Evolutionary conservation across 2,888 invertebrate genomes (phyloP).

Genomic region (Blera fallax): DNA sequence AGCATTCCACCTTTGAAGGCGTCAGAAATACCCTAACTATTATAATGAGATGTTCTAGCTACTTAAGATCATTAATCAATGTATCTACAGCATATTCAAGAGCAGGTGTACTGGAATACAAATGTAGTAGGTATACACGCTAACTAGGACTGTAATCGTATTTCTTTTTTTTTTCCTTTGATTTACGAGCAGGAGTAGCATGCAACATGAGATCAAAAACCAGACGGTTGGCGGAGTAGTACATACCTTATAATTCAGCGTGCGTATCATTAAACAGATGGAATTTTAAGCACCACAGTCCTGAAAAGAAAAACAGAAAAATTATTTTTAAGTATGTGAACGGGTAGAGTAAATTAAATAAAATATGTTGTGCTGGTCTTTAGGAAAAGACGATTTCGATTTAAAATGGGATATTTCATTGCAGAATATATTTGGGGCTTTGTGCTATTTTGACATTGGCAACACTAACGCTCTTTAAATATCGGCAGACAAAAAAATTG

Average conservation of each 20-base stretch:
- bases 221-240: neutral
- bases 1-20: neutral
- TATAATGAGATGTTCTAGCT: neutral
- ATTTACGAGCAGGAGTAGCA: constrained; percentile 35
- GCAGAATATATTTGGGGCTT: no score
- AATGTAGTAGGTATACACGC: neutral
- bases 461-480: no score
- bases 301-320: constrained; percentile 35
- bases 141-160: neutral
- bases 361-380: no score
- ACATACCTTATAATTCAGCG: constrained; percentile 40
- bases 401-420: no score
- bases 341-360: neutral
- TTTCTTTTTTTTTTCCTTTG: neutral
- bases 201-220: neutral
- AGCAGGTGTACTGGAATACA: neutral
- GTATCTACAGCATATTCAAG: neutral
- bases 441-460: no score
- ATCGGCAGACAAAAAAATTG: no score
- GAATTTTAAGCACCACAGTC: neutral
- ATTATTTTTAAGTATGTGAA: neutral
- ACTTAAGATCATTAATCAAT: constrained; percentile 28
- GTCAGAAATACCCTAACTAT: neutral
- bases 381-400: no score
- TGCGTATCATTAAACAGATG: constrained; percentile 4